Evolutionary conservation across 2,797 vertebrate genomes (phyloP).

Genomic region (Clamator glandarius): DNA sequence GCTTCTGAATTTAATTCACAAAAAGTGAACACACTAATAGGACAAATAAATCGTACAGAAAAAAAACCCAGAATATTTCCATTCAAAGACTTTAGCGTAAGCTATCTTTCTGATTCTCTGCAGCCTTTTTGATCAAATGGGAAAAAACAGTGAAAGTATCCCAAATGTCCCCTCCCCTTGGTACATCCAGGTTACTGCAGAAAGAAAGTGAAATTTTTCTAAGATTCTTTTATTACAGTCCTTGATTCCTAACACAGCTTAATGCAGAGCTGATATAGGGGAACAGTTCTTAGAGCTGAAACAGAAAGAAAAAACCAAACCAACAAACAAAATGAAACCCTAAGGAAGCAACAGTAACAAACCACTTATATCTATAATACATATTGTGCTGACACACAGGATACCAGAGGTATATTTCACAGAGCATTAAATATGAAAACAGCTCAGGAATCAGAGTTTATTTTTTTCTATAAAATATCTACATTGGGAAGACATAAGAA

Average conservation of each 20-base stretch:
- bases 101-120: neutral
- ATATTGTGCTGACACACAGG: constrained; percentile 6
- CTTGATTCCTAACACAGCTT: neutral
- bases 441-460: neutral
- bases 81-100: neutral
- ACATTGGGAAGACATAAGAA: neutral
- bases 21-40: neutral
- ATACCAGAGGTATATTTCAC: constrained; percentile 15
- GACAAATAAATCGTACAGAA: neutral
- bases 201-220: neutral
- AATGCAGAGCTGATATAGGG: neutral
- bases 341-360: neutral
- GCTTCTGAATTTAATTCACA: neutral
- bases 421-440: constrained; percentile 9
- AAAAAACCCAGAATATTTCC: neutral
- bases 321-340: neutral
- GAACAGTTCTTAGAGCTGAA: neutral
- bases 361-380: constrained; percentile 2
- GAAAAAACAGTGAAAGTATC: neutral
- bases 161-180: neutral
- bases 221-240: neutral
- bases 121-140: neutral
- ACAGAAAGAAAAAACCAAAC: neutral
- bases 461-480: neutral
- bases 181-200: neutral